Base-by-base conservation (phyloP, 1,140 invertebrate species). In the Brachionus asplanchnoidis region DNA sequence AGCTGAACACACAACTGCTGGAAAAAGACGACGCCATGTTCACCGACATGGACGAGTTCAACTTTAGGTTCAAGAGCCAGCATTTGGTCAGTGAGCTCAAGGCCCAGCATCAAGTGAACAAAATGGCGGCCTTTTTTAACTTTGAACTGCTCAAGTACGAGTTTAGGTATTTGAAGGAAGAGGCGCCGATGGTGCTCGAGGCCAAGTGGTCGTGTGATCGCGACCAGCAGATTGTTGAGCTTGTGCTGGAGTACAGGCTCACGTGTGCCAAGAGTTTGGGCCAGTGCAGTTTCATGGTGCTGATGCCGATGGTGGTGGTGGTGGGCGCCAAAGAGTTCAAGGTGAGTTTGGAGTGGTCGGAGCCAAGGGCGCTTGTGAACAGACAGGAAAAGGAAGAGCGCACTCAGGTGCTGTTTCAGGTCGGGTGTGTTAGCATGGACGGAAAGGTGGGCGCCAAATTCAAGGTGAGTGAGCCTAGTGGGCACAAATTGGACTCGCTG, bases 101-200 rank as follows among this genome's bases (percentile, higher is more conserved):
- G 20, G 9, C 7, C 11, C 79, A 82, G 28, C 79, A 82, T 46
- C 65, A 60, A 46, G 2, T 44, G 40, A 82, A 82, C 32, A 60
- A 68, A 68, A 20, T 44, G 32, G 79, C 79, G 12, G 79, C 79
- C 26, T 82, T 82, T 66, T 82, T 65, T 8, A 82, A 82, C 32
- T 82, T 82, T 40, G 79, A 82, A 44, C 14, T 82, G n/a, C 36
- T 82, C 20, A 82, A 82, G 42, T 82, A 82, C 8, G 79, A 82
- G 28, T 60, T 82, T 26, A 68, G 60, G 44, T 82, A 44, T 40
- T 26, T 14, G 17, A 42, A 42, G 2, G 50, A 60, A 26, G 50
- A 82, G 28, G 65, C 79, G 26, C 79, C 79, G 12, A 56, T 82
- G 40, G 65, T 68, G 8, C 42, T 82, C 11, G 32, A 60, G n/a